Base-by-base conservation (phyloP, 92 coral and sea anemone genomes). In the Heteractis magnifica region DNA sequence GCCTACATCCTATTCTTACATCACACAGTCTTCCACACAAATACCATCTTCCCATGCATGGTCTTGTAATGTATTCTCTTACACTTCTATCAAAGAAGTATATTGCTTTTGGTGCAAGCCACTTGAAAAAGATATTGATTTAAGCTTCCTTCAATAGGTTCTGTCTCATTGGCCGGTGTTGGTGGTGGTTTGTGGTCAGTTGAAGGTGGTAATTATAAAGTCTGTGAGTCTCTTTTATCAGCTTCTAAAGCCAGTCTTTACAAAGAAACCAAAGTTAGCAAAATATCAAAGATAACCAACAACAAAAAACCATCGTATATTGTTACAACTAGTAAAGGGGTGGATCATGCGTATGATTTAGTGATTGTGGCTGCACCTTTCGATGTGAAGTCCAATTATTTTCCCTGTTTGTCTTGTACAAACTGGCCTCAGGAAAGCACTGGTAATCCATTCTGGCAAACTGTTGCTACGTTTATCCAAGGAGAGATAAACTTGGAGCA, bases 301-400 rank as follows among this genome's bases (percentile, higher is more conserved):
- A 44, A 72, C 13, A 64, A 62, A 9, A 77, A 75, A n/a, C 91
- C 91, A 20, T 18, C 84, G 5, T 96, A 96, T 88, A 70, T 79
- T 64, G 86, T 96, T 23, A 82, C 87, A 49, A 92, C 86, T 21
- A 71, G 79, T 8, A 86, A 88, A 49, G 89, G 88, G 5, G 75
- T 68, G 16, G 65, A 76, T 26, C 86, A 83, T 7, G 70, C 65
- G 0, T 96, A 94, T 86, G 97, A 96, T 70, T 76, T 90, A n/a
- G 97, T 96, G n/a, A 94, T 96, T 77, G 88, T 96, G 19, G 99
- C 99, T 51, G 89, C 92, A 4, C 99, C 99, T 3, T 83, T 96
- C 4, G 94, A 87, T 13, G 81, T 92, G 6, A 6, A 62, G 15
- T 52, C 80, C 10, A 76, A 90, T 70, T 96, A 84, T 77, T 90